Percentiles rank a stretch among this genome's conserved stretches.
Conservation (phyloP, 2,797 vertebrate species). For the Cygnus olor region DNA sequence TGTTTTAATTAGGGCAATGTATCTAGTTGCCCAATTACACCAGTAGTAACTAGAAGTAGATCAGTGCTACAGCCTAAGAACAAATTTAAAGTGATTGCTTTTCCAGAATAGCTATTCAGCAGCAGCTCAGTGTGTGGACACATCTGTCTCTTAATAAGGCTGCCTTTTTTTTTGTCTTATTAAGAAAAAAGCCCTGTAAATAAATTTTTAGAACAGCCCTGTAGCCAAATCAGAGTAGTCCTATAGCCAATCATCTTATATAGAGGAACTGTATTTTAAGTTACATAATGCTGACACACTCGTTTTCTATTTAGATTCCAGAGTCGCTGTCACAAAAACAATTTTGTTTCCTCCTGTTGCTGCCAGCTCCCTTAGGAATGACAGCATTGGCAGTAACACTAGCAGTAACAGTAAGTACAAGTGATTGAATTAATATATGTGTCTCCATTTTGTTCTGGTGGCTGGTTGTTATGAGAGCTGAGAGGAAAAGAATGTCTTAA, state of each 20-base stretch:
- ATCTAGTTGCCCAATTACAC: neutral
- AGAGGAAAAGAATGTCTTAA: constrained; percentile 36
- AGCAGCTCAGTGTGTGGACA: neutral
- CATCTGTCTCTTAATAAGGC: neutral
- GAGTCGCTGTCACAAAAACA: constrained; percentile 81
- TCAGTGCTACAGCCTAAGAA: neutral
- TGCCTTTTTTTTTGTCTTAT: neutral
- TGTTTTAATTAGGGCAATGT: neutral
- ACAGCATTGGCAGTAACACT: constrained; percentile 75
- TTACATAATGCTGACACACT: constrained; percentile 71
- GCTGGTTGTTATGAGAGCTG: constrained; percentile 25
- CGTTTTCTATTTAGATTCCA: constrained; percentile 83
- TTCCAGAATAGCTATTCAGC: neutral
- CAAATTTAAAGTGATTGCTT: neutral
- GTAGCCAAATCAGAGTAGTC: neutral
- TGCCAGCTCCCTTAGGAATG: constrained; percentile 84
- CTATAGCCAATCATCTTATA: neutral
- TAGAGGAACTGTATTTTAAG: constrained; percentile 54
- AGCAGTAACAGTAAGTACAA: constrained; percentile 81
- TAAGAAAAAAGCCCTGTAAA: neutral
- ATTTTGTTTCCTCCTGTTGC: constrained; percentile 84
- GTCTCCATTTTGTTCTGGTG: constrained; percentile 69
- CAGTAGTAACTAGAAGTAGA: neutral
- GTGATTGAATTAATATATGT: constrained; percentile 65
- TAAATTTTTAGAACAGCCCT: neutral